A percentile compares a stretch with the other conserved stretches of the same genome.
Conservation (phyloP, 2,797 vertebrate genomes). For the Enteromius afrohamiltoni region DNA sequence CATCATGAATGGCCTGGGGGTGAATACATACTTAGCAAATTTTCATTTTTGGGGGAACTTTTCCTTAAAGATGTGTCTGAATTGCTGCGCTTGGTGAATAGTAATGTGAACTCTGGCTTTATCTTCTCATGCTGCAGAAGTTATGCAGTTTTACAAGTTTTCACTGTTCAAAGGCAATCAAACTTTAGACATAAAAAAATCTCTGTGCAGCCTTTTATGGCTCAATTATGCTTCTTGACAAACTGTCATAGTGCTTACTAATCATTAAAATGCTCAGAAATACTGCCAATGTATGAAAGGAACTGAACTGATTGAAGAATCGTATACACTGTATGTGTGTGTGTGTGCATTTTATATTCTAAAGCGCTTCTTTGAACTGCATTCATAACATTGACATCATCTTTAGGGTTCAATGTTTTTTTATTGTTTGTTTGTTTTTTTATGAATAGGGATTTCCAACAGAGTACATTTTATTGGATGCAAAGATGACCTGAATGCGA, state of each 20-base stretch:
- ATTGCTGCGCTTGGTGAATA: slow-evolving; percentile 29
- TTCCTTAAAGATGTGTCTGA: slow-evolving; percentile 26
- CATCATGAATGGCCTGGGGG: background rate
- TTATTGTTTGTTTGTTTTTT: background rate
- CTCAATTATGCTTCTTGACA: slow-evolving; percentile 30
- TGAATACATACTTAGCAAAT: background rate
- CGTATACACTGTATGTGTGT: background rate
- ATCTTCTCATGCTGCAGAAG: slow-evolving; percentile 22
- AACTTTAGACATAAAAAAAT: slow-evolving; percentile 19
- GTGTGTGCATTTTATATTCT: slow-evolving; percentile 10
- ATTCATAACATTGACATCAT: slow-evolving; percentile 1
- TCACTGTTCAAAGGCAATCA: slow-evolving; percentile 36
- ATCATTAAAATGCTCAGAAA: slow-evolving; percentile 1
- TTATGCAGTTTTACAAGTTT: slow-evolving; percentile 22
- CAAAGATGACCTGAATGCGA: slow-evolving; percentile 11
- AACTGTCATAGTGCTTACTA: slow-evolving; percentile 33
- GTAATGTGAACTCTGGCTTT: slow-evolving; percentile 52
- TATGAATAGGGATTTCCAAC: slow-evolving; percentile 30
- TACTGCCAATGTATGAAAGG: slow-evolving; percentile 20
- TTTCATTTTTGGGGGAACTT: background rate
- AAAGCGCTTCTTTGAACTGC: slow-evolving; percentile 16
- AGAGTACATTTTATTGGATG: slow-evolving; percentile 16
- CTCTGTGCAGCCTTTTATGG: background rate
- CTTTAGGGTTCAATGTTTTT: slow-evolving; percentile 21
- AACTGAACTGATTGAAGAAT: background rate